These are phyloP conservation scores for Molorchus minor DNA, from an alignment of 2,888 invertebrate genomes.

Conservation along the genomic window DNA sequence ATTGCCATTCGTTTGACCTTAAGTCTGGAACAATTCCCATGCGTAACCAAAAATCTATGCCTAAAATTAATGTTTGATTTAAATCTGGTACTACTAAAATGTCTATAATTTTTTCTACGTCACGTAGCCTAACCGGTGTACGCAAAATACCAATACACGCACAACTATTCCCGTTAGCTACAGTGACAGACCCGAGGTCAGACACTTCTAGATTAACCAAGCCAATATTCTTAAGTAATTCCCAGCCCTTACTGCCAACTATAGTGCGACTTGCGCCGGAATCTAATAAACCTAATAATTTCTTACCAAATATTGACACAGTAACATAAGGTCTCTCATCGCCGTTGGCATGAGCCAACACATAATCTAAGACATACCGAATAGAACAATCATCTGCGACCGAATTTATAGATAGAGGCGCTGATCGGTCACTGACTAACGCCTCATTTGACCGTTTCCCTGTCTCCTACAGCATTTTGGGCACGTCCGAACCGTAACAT, in stretches of 20 bases:
- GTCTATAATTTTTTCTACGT: constrained; percentile 25
- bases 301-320: constrained; percentile 4
- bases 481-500: constrained; percentile 24
- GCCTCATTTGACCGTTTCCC: not conserved
- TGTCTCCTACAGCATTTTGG: constrained; percentile 3
- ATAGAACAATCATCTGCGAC: not conserved
- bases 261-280: constrained; percentile 11
- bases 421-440: not conserved
- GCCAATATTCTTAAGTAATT: not conserved
- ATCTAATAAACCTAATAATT: constrained; percentile 13
- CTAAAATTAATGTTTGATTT: constrained; percentile 24
- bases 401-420: not conserved
- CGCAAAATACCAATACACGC: constrained; percentile 19
- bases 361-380: constrained; percentile 15
- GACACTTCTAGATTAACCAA: not conserved
- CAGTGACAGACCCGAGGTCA: not conserved
- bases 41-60: constrained; percentile 31
- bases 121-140: constrained; percentile 20
- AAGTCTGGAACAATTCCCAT: constrained; percentile 32
- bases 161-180: constrained; percentile 34
- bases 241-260: not conserved
- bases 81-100: constrained; percentile 32
- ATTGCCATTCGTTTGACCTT: constrained; percentile 31
- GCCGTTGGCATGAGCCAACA: constrained; percentile 13
- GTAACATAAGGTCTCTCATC: constrained; percentile 20